Percentiles rank a stretch among this genome's conserved stretches.
Evolutionary conservation across 2,888 invertebrate species (phyloP).

Genomic region (Chouioia cunea): DNA sequence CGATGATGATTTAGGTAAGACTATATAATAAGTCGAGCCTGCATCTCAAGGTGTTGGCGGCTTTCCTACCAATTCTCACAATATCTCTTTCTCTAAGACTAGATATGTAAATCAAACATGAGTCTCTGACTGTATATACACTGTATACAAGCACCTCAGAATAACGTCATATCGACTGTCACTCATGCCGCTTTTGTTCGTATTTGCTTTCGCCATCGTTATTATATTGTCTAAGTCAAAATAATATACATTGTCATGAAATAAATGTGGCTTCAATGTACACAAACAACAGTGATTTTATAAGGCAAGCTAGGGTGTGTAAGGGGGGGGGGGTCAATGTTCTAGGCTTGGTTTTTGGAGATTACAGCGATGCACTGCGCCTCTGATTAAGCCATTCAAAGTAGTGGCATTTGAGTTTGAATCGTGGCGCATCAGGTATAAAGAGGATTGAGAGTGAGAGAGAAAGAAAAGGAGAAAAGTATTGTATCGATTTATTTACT

Average conservation of each 20-base stretch:
- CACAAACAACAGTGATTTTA: constrained; percentile 12
- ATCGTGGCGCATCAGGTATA: no score
- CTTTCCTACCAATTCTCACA: background rate
- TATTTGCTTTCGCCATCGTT: background rate
- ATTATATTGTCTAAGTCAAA: background rate
- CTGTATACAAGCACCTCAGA: constrained; percentile 14
- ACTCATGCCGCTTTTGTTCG: constrained; percentile 30
- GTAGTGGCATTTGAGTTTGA: no score
- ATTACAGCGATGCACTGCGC: no score
- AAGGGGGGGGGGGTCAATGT: background rate
- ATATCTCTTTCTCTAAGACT: constrained; percentile 8
- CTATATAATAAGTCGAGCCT: constrained; percentile 19
- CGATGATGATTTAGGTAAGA: constrained; percentile 10
- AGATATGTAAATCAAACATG: constrained; percentile 14
- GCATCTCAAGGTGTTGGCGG: constrained; percentile 35
- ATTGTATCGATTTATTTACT: no score
- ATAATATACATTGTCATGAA: constrained; percentile 12
- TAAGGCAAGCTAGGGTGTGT: no score
- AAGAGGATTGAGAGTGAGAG: no score
- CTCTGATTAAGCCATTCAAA: no score
- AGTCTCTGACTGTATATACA: constrained; percentile 10
- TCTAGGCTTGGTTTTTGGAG: no score
- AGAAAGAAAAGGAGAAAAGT: no score
- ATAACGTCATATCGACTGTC: constrained; percentile 24
- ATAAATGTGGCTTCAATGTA: constrained; percentile 22